Conservation (phyloP, 2,113 vertebrate genomes). For the Chionodraco myersi region DNA sequence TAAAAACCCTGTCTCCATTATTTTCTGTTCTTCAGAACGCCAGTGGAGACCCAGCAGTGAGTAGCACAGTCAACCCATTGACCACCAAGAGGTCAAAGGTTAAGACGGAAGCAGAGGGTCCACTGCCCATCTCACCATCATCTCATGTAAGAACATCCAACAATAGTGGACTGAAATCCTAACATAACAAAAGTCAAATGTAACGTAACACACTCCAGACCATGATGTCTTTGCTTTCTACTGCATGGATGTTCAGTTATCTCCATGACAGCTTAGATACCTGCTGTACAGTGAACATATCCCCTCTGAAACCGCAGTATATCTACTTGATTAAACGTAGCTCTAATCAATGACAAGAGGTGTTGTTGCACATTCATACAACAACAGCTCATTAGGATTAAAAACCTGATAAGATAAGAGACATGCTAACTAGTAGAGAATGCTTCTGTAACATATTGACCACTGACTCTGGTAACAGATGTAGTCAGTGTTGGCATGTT, state of each 20-base stretch:
- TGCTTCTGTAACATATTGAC: slow-evolving; percentile 27
- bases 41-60: slow-evolving; percentile 95
- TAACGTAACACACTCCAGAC: not conserved
- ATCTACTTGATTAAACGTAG: slow-evolving; percentile 30
- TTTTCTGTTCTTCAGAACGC: slow-evolving; percentile 82
- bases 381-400: slow-evolving; percentile 46
- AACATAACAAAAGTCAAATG: not conserved
- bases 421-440: slow-evolving; percentile 52
- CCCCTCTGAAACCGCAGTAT: not conserved
- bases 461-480: slow-evolving; percentile 18
- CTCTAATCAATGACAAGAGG: slow-evolving; percentile 50
- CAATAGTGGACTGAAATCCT: not conserved
- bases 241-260: not conserved
- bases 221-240: not conserved
- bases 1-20: not conserved
- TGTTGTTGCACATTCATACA: slow-evolving; percentile 6
- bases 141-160: slow-evolving; percentile 63
- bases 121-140: slow-evolving; percentile 78
- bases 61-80: slow-evolving; percentile 94
- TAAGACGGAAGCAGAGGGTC: slow-evolving; percentile 90
- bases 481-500: slow-evolving; percentile 2
- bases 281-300: not conserved
- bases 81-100: slow-evolving; percentile 96
- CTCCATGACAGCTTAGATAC: not conserved
- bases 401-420: slow-evolving; percentile 55